A percentile compares a stretch with the other conserved stretches of the same genome.
Conservation (phyloP, 2,888 invertebrate genomes). For the Acanthosepion lycidas region DNA sequence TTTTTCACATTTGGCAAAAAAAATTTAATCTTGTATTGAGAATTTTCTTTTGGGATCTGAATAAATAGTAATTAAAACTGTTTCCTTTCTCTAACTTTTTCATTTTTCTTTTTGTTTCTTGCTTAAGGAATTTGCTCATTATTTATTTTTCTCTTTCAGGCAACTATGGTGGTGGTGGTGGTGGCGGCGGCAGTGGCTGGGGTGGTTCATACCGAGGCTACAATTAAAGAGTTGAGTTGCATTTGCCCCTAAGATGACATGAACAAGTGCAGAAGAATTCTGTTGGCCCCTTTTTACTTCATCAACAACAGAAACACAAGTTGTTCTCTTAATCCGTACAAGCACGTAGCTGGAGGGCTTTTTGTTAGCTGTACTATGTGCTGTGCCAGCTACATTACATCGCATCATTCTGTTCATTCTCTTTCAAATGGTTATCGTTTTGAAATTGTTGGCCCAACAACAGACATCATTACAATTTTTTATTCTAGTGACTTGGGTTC, state of each 20-base stretch:
- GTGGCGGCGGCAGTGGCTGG: neutral
- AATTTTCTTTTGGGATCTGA: too few relatives aligned
- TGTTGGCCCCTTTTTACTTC: neutral
- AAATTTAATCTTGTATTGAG: too few relatives aligned
- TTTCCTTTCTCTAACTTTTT: too few relatives aligned
- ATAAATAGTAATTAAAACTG: too few relatives aligned
- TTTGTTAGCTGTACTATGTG: neutral
- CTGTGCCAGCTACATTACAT: neutral
- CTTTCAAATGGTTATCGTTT: neutral
- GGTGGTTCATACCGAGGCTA: constrained; percentile 33
- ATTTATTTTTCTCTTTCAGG: neutral
- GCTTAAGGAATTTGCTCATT: neutral
- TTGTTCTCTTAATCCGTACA: neutral
- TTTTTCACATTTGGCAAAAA: too few relatives aligned
- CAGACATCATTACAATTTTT: neutral
- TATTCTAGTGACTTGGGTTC: too few relatives aligned
- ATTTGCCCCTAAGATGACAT: neutral
- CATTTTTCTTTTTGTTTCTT: too few relatives aligned
- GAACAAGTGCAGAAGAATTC: neutral
- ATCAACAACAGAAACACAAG: neutral
- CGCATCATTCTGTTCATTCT: neutral
- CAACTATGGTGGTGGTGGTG: neutral
- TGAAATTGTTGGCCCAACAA: neutral
- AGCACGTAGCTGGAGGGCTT: neutral
- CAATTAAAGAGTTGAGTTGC: neutral